A percentile compares a stretch with the other conserved stretches of the same genome.
These are phyloP conservation scores for Porphyrio hochstetteri DNA, from an alignment of 2,113 vertebrate species.

Conservation along the genomic window DNA sequence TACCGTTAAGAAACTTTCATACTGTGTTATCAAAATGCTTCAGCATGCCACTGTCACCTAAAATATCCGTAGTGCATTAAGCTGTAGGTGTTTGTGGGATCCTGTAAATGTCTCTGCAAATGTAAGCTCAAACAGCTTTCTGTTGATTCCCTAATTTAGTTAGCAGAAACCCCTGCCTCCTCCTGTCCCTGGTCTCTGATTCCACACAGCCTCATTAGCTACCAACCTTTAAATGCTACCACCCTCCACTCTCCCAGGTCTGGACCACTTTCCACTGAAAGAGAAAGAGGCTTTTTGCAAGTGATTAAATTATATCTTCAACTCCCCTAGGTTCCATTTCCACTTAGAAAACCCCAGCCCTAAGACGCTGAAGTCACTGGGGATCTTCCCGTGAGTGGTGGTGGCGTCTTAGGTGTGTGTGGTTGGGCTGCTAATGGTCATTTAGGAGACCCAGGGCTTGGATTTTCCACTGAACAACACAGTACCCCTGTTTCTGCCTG, in stretches of 20 bases:
- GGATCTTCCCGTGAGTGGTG: not conserved
- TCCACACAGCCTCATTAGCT: not conserved
- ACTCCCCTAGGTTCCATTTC: not conserved
- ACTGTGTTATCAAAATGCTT: not conserved
- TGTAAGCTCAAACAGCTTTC: not conserved
- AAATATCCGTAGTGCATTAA: not conserved
- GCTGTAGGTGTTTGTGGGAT: conserved; percentile 9
- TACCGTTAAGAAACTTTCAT: not conserved
- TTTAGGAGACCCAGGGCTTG: not conserved
- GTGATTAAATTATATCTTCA: not conserved
- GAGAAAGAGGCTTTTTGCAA: not conserved
- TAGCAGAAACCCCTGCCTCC: not conserved
- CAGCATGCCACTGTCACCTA: not conserved
- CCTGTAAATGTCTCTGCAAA: conserved; percentile 24
- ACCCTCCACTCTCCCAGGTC: not conserved
- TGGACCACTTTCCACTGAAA: not conserved
- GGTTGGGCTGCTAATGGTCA: not conserved
- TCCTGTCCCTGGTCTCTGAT: not conserved
- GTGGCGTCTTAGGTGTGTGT: not conserved
- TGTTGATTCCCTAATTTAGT: not conserved
- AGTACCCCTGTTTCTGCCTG: not conserved
- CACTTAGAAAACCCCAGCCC: not conserved
- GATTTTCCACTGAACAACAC: not conserved
- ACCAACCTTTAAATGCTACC: not conserved
- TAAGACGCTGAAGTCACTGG: not conserved